These are phyloP conservation scores for Tetrao urogallus DNA, from an alignment of 2,113 vertebrate genomes.

Conservation along the genomic window DNA sequence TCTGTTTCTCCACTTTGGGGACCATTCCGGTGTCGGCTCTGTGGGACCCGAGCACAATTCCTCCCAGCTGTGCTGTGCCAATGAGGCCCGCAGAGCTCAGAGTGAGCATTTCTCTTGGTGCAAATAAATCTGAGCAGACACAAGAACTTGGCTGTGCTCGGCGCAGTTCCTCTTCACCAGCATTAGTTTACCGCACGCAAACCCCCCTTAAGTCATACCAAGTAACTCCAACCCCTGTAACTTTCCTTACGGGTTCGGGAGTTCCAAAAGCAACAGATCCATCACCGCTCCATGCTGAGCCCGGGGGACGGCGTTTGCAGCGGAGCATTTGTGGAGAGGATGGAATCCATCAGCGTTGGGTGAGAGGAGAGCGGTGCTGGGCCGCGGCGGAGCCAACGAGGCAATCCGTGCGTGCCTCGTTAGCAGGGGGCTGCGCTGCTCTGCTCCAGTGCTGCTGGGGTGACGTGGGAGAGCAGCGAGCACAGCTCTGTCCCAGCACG, in stretches of 20 bases:
- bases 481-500: fast-evolving
- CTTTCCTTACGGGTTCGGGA: not conserved
- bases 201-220: not conserved
- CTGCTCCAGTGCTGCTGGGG: not conserved
- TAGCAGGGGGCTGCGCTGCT: not conserved
- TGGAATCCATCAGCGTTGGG: not conserved
- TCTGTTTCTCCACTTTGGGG: not conserved
- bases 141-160: not conserved
- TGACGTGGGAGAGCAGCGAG: not conserved
- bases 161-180: not conserved
- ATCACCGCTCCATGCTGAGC: not conserved
- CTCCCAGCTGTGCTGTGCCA: not conserved
- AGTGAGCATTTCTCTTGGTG: slow-evolving; percentile 2
- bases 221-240: not conserved
- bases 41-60: not conserved
- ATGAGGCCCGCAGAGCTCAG: not conserved
- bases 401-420: not conserved
- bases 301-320: not conserved
- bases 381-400: not conserved
- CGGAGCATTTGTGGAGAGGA: slow-evolving; percentile 7
- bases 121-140: slow-evolving; percentile 10
- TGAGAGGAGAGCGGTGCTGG: slow-evolving; percentile 2
- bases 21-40: not conserved
- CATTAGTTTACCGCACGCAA: slow-evolving; percentile 11
- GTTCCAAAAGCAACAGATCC: slow-evolving; percentile 38